These are phyloP conservation scores for Sphinx pinastri DNA, from an alignment of 2,888 invertebrate species.

Conservation along the genomic window DNA sequence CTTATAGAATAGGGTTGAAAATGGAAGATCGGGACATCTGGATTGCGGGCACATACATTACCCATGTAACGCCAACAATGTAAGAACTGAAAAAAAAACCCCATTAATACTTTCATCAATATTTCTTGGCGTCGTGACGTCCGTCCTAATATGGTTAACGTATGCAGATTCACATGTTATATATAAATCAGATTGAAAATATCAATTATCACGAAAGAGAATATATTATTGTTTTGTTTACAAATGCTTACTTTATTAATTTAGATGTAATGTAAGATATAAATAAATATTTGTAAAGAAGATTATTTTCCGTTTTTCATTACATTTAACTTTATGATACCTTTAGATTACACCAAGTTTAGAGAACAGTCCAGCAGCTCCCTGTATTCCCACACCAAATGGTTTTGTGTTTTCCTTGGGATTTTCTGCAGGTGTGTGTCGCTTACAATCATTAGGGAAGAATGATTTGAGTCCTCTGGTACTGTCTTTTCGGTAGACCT, in stretches of 20 bases:
- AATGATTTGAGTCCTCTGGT: no score
- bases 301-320: not conserved
- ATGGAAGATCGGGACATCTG: not conserved
- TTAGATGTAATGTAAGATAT: constrained; percentile 38
- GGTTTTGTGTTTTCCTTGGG: no score
- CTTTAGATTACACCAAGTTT: not conserved
- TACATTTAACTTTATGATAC: not conserved
- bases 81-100: no score
- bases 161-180: constrained; percentile 23
- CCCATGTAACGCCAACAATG: not conserved
- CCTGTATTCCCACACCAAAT: no score
- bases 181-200: constrained; percentile 9
- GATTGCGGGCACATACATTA: not conserved
- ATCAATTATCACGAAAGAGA: not conserved
- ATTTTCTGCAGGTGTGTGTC: no score
- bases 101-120: not conserved
- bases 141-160: constrained; percentile 14
- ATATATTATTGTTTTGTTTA: constrained; percentile 30
- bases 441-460: no score
- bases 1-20: constrained; percentile 2
- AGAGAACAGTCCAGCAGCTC: no score
- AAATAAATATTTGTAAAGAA: constrained; percentile 45
- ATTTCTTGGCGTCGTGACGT: constrained; percentile 1
- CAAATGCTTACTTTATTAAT: constrained; percentile 37
- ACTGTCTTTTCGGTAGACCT: no score